Evolutionary conservation across 2,797 vertebrate genomes (phyloP).

Genomic region (Otolemur crassicaudatus): DNA sequence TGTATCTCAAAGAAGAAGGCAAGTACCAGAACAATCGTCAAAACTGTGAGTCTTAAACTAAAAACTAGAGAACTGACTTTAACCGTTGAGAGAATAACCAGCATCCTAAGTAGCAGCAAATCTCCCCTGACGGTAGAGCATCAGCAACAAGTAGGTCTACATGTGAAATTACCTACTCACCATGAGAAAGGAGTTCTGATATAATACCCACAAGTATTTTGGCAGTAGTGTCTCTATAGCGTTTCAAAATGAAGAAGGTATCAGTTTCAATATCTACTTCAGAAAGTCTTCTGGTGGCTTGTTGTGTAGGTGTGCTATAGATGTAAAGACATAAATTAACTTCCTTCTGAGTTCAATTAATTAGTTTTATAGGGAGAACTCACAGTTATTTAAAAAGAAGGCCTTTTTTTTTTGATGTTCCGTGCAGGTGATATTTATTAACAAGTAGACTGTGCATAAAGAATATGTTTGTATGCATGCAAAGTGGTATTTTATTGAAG

Average conservation of each 20-base stretch:
- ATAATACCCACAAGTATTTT: not conserved
- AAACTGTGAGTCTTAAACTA: not conserved
- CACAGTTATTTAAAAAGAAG: conserved; percentile 78
- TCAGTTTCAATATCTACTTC: conserved; percentile 80
- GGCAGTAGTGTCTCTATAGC: conserved; percentile 32
- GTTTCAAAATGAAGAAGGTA: conserved; percentile 65
- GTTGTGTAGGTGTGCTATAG: conserved; percentile 75
- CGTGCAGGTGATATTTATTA: conserved; percentile 87
- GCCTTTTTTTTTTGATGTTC: conserved; percentile 76
- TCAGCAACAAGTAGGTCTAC: not conserved
- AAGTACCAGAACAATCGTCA: conserved; percentile 34
- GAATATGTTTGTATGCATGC: conserved; percentile 87
- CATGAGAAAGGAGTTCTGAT: conserved; percentile 38
- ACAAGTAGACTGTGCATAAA: conserved; percentile 86
- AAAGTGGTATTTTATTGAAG: conserved; percentile 88
- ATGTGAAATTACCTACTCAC: conserved; percentile 24
- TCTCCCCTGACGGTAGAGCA: not conserved
- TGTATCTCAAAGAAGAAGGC: not conserved
- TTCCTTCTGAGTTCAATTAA: conserved; percentile 82
- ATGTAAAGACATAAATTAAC: conserved; percentile 82
- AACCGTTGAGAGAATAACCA: not conserved
- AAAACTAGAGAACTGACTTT: not conserved
- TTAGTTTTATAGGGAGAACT: conserved; percentile 83
- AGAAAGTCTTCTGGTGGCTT: conserved; percentile 77
- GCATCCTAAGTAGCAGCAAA: not conserved